phyloP scores from a whole-genome alignment of 2,888 invertebrate genomes.

The Tenthredo notha region DNA sequence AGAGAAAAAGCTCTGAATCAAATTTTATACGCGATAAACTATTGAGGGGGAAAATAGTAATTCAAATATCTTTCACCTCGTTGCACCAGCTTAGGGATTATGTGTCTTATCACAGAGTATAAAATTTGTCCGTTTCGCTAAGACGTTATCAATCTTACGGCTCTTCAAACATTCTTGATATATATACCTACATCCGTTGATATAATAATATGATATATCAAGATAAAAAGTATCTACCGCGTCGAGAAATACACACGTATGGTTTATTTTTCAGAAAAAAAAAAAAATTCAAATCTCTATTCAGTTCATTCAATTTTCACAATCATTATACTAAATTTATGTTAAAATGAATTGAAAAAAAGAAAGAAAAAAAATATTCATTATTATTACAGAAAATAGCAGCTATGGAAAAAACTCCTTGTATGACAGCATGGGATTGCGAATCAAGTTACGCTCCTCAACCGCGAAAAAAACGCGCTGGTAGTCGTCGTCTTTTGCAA shows the following conservation, averaged over 20 bases:
- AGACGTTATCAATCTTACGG: slow-evolving; percentile 47
- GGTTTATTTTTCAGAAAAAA: not conserved
- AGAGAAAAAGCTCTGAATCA: not conserved
- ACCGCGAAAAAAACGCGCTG: slow-evolving; percentile 66
- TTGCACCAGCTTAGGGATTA: not conserved
- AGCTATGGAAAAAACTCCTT: slow-evolving; percentile 84
- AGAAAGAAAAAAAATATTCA: too few relatives aligned
- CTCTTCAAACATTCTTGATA: slow-evolving; percentile 38
- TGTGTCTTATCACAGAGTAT: not conserved
- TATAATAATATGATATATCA: not conserved
- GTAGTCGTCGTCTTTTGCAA: slow-evolving; percentile 72
- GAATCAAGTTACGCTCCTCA: slow-evolving; percentile 65
- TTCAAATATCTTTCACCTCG: not conserved
- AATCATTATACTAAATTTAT: not conserved
- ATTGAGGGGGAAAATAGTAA: not conserved
- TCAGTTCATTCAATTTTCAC: not conserved
- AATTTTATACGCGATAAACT: not conserved
- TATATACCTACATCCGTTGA: not conserved
- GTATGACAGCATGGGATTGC: slow-evolving; percentile 75
- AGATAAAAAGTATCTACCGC: not conserved
- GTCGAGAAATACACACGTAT: not conserved
- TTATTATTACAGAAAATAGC: slow-evolving; percentile 81
- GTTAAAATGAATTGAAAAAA: not conserved
- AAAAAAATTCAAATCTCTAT: not conserved
- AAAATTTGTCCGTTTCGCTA: slow-evolving; percentile 21